phyloP scores from a whole-genome alignment of 1,140 invertebrate species.

The Yoshiicerus persimilis region DNA sequence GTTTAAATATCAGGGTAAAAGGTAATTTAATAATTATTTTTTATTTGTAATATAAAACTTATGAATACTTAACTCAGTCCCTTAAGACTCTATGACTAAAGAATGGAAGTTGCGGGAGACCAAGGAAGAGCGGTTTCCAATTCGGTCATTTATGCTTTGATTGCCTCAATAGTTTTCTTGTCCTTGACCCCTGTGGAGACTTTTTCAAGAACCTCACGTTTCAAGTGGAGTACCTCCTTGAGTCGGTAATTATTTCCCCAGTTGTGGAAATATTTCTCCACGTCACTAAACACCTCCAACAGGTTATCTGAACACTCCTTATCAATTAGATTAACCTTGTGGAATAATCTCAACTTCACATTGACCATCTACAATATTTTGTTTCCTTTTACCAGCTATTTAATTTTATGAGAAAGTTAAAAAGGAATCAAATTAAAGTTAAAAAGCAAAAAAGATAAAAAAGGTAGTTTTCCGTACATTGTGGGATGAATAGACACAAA shows the following conservation, averaged over 20 bases:
- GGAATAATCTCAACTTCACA: neutral
- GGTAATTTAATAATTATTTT: no score
- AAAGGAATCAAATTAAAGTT: no score
- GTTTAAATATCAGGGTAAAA: no score
- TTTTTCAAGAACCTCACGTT: constrained; percentile 9
- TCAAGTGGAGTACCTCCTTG: constrained; percentile 30
- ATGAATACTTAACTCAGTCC: no score
- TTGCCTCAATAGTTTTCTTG: neutral
- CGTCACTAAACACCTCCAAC: neutral
- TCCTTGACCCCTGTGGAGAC: neutral
- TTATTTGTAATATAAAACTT: no score
- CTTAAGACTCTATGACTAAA: no score
- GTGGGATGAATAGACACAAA: no score
- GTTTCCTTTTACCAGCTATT: no score
- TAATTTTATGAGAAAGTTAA: no score
- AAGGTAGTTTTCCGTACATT: no score
- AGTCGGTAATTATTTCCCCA: constrained; percentile 40
- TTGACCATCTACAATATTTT: no score
- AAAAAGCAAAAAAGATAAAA: no score
- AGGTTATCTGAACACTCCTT: neutral
- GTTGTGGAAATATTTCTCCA: constrained; percentile 12
- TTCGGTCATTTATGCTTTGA: neutral
- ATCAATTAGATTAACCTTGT: neutral
- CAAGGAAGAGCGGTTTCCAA: neutral
- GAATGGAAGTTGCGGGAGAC: neutral